phyloP scores from a whole-genome alignment of 2,113 vertebrate genomes.

The Oncorhynchus masou region DNA sequence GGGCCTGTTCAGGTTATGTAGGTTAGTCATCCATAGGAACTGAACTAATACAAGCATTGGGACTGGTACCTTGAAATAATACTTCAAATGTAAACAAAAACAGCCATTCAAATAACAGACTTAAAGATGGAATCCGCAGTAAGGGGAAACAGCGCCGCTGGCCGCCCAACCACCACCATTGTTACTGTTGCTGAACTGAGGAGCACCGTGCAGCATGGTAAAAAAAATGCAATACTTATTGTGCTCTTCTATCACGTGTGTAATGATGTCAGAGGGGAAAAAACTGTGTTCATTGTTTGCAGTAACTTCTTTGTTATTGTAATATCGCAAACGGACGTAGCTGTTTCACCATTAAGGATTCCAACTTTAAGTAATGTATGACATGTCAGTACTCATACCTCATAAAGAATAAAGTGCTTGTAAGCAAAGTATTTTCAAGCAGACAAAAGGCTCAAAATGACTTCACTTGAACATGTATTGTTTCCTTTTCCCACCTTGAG shows the following conservation, averaged over 20 bases:
- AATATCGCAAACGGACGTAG: no score
- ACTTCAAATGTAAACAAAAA: conserved; percentile 64
- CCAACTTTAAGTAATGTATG: conserved; percentile 19
- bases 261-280: no score
- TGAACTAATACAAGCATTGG: neutral
- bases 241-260: no score
- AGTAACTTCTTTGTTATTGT: no score
- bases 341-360: no score
- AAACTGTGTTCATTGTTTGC: no score
- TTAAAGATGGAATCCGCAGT: neutral
- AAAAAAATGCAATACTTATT: no score
- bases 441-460: conserved; percentile 23
- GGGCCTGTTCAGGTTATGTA: neutral
- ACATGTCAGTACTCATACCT: conserved; percentile 37
- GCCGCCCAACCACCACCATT: no score
- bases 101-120: conserved; percentile 61
- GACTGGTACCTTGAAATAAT: neutral
- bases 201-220: no score
- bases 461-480: neutral
- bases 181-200: no score
- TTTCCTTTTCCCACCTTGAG: neutral
- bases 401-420: conserved; percentile 73
- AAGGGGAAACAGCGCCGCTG: no score
- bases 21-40: neutral
- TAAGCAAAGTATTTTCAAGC: conserved; percentile 51